Evolutionary conservation across 2,113 vertebrate genomes (phyloP), one percentile per base, ranked within the genome.

Genomic region (Equus przewalskii): DNA sequence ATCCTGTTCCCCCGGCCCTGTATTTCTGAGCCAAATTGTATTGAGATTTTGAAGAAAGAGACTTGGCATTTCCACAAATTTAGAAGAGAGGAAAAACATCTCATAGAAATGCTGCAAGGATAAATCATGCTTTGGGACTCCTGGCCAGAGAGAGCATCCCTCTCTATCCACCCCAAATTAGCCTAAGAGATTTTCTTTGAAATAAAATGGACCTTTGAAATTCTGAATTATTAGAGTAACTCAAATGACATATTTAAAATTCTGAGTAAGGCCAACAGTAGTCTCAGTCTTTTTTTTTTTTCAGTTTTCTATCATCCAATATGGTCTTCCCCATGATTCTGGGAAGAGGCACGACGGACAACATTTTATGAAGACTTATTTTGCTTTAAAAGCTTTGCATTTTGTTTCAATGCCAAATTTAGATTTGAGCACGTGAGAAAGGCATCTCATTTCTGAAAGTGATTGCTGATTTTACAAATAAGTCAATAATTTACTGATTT

Each of bases 141-240:
- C 82, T 72, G 88, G 85, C 96, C 72, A 91, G 65, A 12, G 21
- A 75, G 88, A 91, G 13, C 36, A 28, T 26, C n/a, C 65, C 56
- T 96, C 65, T 91, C 62, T 56, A 62, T 89, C 72, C 4, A 92
- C 26, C 72, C 96, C 92, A 95, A 97, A 97, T 98, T 98, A 97
- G 92, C 36, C 95, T 98, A 98, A 98, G 95, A 98, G 97, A 84
- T 96, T 98, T 97, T 96, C 98, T 95, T 96, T 97, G 92, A 96
- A 96, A 98, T 96, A 94, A 96, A 95, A 93, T 96, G 85, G 89
- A 95, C 72, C 36, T 98, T 97, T 91, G 96, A 97, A 97, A 97
- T 94, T 96, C 81, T 96, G 90, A 97, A 89, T 97, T 97, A 98
- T 97, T 96, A 97, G 95, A 96, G 80, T 79, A 94, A 96, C 69